These are phyloP conservation scores for Stichopus horrens DNA, from an alignment of 53 echinoderm and acorn worm genomes.

Conservation along the genomic window DNA sequence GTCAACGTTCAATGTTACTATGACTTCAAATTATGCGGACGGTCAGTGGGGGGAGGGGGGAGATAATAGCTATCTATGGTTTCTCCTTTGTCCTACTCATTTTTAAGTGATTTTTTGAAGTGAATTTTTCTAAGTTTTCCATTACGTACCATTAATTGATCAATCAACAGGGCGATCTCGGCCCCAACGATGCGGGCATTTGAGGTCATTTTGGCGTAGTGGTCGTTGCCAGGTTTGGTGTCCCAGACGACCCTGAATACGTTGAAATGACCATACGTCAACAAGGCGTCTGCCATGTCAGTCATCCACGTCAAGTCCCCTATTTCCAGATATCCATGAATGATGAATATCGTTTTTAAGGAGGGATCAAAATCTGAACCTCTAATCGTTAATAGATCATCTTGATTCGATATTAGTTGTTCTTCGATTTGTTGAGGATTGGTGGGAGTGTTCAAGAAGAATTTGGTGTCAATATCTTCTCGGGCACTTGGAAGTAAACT, in stretches of 20 bases:
- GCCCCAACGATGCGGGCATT: conserved; percentile 88
- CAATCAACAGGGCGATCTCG: conserved; percentile 74
- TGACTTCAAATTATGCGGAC: too few species aligned
- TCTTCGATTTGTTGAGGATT: not conserved
- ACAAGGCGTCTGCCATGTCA: conserved; percentile 60
- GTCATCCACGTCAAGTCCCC: conserved; percentile 69
- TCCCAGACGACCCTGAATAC: conserved; percentile 76
- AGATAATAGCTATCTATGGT: too few species aligned
- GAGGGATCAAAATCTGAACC: conserved; percentile 52
- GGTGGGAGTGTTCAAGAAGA: conserved; percentile 70
- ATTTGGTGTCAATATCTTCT: conserved; percentile 59
- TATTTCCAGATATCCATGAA: conserved; percentile 66
- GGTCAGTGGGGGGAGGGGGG: too few species aligned
- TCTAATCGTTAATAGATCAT: conserved; percentile 9
- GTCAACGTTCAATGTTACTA: too few species aligned
- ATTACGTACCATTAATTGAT: conserved; percentile 58
- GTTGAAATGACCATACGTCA: conserved; percentile 65
- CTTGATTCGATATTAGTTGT: conserved; percentile 8
- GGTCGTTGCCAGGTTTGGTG: conserved; percentile 43
- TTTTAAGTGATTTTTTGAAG: too few species aligned
- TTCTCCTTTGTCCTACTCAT: too few species aligned
- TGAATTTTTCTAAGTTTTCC: too few species aligned
- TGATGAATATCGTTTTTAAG: conserved; percentile 66
- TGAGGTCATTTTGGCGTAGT: conserved; percentile 65
- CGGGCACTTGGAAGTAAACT: conserved; percentile 73